Percentiles rank a stretch among this genome's conserved stretches.
These are phyloP conservation scores for Macaca nemestrina DNA, from an alignment of 2,113 vertebrate species.

Conservation along the genomic window DNA sequence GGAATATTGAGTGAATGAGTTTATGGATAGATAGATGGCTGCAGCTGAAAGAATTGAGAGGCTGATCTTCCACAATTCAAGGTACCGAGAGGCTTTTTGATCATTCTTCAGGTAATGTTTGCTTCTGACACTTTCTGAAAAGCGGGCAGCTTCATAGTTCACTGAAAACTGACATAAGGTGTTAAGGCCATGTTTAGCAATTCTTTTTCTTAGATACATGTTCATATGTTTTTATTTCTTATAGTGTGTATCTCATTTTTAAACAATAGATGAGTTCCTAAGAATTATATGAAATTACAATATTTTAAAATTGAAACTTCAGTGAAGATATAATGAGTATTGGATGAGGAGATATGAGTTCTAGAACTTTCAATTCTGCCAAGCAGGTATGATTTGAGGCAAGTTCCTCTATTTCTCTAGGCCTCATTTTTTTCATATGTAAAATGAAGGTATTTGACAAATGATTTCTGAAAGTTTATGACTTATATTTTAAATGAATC, in stretches of 20 bases:
- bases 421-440: not conserved
- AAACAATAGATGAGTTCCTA: not conserved
- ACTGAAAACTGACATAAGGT: not conserved
- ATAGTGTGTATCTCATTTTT: not conserved
- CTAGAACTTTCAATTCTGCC: not conserved
- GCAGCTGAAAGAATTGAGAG: not conserved
- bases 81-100: not conserved
- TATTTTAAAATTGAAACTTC: not conserved
- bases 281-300: not conserved
- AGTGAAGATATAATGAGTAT: not conserved
- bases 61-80: not conserved
- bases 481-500: not conserved
- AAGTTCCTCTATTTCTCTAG: not conserved
- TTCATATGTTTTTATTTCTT: not conserved
- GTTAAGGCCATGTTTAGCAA: not conserved
- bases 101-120: not conserved
- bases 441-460: not conserved
- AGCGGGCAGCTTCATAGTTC: not conserved
- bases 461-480: not conserved
- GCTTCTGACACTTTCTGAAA: not conserved
- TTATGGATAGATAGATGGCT: not conserved
- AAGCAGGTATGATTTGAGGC: not conserved
- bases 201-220: not conserved
- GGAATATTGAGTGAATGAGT: not conserved
- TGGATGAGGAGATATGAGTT: not conserved